Conservation (phyloP, 2,888 invertebrate genomes). For the Parochlus steinenii region DNA sequence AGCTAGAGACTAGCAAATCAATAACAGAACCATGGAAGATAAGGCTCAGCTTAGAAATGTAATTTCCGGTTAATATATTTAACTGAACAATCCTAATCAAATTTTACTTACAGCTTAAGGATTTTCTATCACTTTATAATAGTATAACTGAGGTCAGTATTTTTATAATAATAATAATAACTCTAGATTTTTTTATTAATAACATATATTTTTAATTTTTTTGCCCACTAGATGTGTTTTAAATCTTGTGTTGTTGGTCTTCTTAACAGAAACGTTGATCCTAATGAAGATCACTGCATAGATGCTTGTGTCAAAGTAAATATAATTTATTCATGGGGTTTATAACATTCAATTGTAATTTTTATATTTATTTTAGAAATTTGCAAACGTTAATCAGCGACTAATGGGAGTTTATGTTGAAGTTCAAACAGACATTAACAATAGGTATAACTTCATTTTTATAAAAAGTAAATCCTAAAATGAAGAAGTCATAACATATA, state of each 20-base stretch:
- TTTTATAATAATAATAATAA: too few relatives aligned
- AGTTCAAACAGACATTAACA: conserved; percentile 8
- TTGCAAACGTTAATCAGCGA: conserved; percentile 6
- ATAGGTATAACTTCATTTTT: too few relatives aligned
- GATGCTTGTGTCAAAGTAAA: too few relatives aligned
- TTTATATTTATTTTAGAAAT: conserved; percentile 5
- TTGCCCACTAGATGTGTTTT: conserved; percentile 7
- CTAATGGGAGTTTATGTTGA: conserved; percentile 10
- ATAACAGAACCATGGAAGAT: too few relatives aligned
- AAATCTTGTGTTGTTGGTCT: conserved; percentile 5
- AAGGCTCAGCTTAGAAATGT: too few relatives aligned
- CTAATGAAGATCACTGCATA: conserved; percentile 5
- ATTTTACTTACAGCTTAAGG: conserved; percentile 10
- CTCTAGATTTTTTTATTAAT: too few relatives aligned
- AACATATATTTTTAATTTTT: too few relatives aligned
- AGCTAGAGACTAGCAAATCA: too few relatives aligned
- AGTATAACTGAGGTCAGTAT: conserved; percentile 8
- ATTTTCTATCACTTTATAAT: conserved; percentile 9
- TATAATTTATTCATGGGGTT: neutral
- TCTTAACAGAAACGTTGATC: conserved; percentile 6
- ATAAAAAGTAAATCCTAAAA: too few relatives aligned
- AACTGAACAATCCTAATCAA: too few relatives aligned
- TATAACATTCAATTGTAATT: neutral
- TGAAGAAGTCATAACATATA: too few relatives aligned
- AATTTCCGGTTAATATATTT: too few relatives aligned